These are phyloP conservation scores for Mixornis gularis DNA, from an alignment of 2,113 vertebrate genomes.

Conservation along the genomic window DNA sequence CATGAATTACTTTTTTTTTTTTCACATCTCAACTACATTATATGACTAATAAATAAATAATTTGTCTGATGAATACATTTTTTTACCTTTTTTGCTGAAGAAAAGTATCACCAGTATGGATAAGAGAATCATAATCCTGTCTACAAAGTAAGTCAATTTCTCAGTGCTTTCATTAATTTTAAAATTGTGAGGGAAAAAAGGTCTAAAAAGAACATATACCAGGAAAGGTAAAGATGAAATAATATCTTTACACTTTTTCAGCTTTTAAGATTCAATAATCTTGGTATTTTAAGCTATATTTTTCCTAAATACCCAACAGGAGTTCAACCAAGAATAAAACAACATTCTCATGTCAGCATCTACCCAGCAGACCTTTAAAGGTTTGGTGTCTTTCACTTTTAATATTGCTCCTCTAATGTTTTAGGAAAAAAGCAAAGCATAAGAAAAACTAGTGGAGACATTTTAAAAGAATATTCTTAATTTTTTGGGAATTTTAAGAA, in stretches of 20 bases:
- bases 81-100: background rate
- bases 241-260: background rate
- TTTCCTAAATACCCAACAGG: background rate
- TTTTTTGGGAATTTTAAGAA: background rate
- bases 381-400: background rate
- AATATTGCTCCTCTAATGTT: background rate
- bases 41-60: background rate
- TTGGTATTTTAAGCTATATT: background rate
- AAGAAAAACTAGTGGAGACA: background rate
- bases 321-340: background rate
- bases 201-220: background rate
- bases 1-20: background rate
- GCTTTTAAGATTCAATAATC: background rate
- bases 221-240: background rate
- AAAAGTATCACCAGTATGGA: background rate
- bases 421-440: background rate
- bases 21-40: background rate
- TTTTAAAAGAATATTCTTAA: background rate
- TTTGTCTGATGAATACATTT: background rate
- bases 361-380: background rate
- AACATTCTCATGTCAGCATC: background rate
- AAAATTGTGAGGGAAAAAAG: background rate
- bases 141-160: background rate
- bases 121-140: background rate
- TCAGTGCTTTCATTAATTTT: background rate